Evolutionary conservation across 2,113 vertebrate genomes (phyloP).

Genomic region (Vulpes ferrilata): DNA sequence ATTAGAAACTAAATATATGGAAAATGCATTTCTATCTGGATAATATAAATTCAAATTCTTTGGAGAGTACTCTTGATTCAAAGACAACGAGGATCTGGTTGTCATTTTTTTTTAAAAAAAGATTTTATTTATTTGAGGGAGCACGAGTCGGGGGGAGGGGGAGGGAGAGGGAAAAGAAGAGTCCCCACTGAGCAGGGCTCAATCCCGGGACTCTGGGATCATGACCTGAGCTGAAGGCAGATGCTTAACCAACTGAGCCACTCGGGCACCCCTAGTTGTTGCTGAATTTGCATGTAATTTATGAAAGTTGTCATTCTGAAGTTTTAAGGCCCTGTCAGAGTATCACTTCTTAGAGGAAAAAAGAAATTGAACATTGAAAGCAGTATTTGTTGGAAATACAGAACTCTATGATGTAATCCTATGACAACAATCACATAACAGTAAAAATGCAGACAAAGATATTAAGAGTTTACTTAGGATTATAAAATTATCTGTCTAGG

Average conservation of each 20-base stretch:
- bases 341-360: not conserved
- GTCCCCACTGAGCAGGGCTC: not conserved
- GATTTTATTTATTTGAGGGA: not conserved
- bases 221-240: not conserved
- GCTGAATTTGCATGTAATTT: not conserved
- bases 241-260: not conserved
- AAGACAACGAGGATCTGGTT: not conserved
- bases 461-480: not conserved
- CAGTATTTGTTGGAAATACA: not conserved
- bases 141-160: not conserved
- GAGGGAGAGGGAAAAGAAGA: not conserved
- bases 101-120: not conserved
- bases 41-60: slow-evolving; percentile 1
- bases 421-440: not conserved
- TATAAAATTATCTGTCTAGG: slow-evolving; percentile 17
- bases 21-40: not conserved
- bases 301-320: slow-evolving; percentile 1
- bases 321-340: not conserved
- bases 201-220: not conserved
- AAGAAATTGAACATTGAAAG: slow-evolving; percentile 6
- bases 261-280: not conserved
- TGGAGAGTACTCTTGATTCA: not conserved
- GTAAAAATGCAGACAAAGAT: not conserved
- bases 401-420: not conserved
- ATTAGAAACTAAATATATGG: not conserved